Evolutionary conservation across 2,797 vertebrate genomes (phyloP), one percentile per base, ranked within the genome.

Genomic region (Tragelaphus eurycerus): DNA sequence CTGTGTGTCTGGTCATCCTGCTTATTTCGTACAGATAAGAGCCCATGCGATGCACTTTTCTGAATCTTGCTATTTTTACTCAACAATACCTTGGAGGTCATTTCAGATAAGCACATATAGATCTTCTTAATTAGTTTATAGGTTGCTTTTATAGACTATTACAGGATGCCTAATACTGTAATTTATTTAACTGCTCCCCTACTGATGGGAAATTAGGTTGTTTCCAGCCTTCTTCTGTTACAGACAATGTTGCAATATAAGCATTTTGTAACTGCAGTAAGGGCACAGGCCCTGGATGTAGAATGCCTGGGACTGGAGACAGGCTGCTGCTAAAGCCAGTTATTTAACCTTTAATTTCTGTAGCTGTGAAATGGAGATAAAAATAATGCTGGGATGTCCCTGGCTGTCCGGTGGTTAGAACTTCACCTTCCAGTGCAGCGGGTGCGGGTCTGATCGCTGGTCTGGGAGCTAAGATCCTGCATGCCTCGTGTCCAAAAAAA

Each of bases 201-300:
- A 38, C n/a, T 83, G 91, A 95, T 91, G 89, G 96, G 94, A 97
- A 96, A 81, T 91, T 83, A 59, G 64, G 74, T 71, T 64, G 60
- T 46, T 86, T 87, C n/a, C 46, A 86, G 81, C 55, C 71, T 90
- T 83, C 94, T 19, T 62, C 23, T 15, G 17, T 82, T 74, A 55
- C 71, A 64, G 34, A 34, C n/a, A 76, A 5, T 64, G 88, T 71
- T 46, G 48, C 62, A 48, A 76, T 64, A 81, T 59, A 57, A 92
- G 85, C 78, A 52, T 55, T 85, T 43, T 52, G 38, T 89, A 62
- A 84, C 31, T 7, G 3, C 78, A 81, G 1, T 57, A 79, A 90
- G 81, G 48, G 23, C 34, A 55, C 3, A 23, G 59, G 23, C 13
- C 15, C 79, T 14, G 54, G 52, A 13, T 25, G 6, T 5, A 19